A percentile compares a stretch with the other conserved stretches of the same genome.
These are phyloP conservation scores for Peribatodes rhomboidaria DNA, from an alignment of 2,888 invertebrate genomes.

Conservation along the genomic window DNA sequence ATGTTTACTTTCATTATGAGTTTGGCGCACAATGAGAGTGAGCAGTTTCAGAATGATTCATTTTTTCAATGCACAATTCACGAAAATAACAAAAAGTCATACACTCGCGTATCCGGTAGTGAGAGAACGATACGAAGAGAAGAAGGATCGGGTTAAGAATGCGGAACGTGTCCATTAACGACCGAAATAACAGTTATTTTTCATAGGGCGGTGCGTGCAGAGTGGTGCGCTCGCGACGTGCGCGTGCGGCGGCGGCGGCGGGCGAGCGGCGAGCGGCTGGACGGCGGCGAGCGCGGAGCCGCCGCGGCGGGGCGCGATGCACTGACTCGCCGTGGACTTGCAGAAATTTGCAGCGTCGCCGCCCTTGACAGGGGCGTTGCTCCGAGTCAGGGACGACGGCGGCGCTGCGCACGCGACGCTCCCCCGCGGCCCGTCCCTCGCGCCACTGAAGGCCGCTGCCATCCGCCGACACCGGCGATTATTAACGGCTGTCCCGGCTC, in stretches of 20 bases:
- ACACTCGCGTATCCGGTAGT: conserved; percentile 60
- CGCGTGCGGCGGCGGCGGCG: conserved; percentile 75
- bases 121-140: conserved; percentile 59
- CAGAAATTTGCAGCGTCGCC: conserved; percentile 86
- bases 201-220: conserved; percentile 76
- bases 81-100: conserved; percentile 59
- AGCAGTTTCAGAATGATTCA: conserved; percentile 50
- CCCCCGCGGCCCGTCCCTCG: conserved; percentile 67
- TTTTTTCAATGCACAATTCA: conserved; percentile 54
- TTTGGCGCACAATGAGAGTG: conserved; percentile 63
- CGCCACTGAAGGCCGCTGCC: conserved; percentile 53
- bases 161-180: conserved; percentile 83
- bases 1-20: conserved; percentile 73
- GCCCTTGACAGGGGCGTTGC: conserved; percentile 87
- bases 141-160: conserved; percentile 75
- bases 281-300: conserved; percentile 78
- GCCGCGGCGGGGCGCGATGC: conserved; percentile 86
- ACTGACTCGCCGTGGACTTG: conserved; percentile 84
- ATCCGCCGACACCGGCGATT: conserved; percentile 44
- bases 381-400: conserved; percentile 84
- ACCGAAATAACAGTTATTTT: conserved; percentile 84
- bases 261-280: conserved; percentile 64
- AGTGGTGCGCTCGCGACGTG: conserved; percentile 65
- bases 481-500: conserved; percentile 50
- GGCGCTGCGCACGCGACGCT: conserved; percentile 83